A percentile compares a stretch with the other conserved stretches of the same genome.
Conservation (phyloP, 30 jellyfish, hydroid and myxozoan species). For the Turritopsis rubra region DNA sequence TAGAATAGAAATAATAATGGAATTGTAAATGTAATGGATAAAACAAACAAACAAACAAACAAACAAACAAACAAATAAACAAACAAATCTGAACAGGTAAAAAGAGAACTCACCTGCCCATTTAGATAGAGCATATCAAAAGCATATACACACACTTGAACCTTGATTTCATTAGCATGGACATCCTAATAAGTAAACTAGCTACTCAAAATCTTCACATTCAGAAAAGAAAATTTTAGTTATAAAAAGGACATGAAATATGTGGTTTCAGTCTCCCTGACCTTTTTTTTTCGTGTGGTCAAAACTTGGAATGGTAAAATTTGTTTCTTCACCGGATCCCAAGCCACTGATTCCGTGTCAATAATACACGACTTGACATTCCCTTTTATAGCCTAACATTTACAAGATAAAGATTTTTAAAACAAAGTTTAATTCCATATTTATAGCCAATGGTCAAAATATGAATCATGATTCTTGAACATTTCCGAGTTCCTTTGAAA, state of each 20-base stretch:
- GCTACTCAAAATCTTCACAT: too few species aligned
- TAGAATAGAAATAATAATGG: too few species aligned
- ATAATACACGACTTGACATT: slow-evolving; percentile 68
- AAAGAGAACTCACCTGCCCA: slow-evolving; percentile 56
- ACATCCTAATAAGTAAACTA: slow-evolving; percentile 54
- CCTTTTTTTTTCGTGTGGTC: slow-evolving; percentile 93
- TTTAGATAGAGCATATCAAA: slow-evolving; percentile 70
- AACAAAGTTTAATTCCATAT: neutral
- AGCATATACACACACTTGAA: slow-evolving; percentile 92
- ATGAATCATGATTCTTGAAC: neutral
- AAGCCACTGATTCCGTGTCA: slow-evolving; percentile 95
- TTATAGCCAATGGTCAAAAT: neutral
- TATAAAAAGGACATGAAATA: too few species aligned
- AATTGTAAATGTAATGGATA: too few species aligned
- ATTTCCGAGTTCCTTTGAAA: too few species aligned
- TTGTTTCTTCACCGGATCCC: slow-evolving; percentile 80
- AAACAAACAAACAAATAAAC: too few species aligned
- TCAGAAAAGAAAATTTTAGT: too few species aligned
- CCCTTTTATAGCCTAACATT: slow-evolving; percentile 44
- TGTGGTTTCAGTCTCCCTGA: too few species aligned
- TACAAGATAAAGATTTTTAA: neutral
- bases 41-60: too few species aligned
- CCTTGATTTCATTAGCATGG: slow-evolving; percentile 71
- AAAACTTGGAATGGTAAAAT: slow-evolving; percentile 94
- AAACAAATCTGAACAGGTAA: too few species aligned